phyloP scores from a whole-genome alignment of 2,888 invertebrate species.

The Scaptomyza polygonia region DNA sequence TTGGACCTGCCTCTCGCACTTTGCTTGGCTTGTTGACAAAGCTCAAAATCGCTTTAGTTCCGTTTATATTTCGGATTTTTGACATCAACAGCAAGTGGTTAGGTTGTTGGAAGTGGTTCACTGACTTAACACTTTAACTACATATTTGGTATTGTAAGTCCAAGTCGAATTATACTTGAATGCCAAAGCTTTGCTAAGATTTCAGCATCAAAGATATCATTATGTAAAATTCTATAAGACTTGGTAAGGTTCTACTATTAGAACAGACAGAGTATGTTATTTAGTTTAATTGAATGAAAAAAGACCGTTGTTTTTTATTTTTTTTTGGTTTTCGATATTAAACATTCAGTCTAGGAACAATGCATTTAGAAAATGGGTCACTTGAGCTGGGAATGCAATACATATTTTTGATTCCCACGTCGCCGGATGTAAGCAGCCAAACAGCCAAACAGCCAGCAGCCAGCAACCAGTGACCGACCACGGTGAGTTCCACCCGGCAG shows the following conservation, averaged over 20 bases:
- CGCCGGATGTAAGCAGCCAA: neutral
- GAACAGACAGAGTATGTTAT: neutral
- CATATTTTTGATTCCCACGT: conserved; percentile 42
- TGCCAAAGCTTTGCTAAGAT: neutral
- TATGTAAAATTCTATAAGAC: neutral
- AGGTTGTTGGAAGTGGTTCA: conserved; percentile 19
- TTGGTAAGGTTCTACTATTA: neutral
- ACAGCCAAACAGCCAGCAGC: neutral
- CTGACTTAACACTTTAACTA: conserved; percentile 20
- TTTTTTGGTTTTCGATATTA: neutral
- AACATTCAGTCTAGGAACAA: conserved; percentile 8
- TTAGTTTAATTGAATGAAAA: neutral
- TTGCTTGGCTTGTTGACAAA: conserved; percentile 45
- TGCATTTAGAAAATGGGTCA: conserved; percentile 43
- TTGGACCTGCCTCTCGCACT: neutral
- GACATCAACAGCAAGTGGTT: conserved; percentile 1
- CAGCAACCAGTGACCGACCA: conserved; percentile 7
- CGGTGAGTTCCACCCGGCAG: conserved; percentile 5
- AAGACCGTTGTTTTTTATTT: no score
- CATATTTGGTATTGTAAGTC: neutral
- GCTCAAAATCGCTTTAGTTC: conserved; percentile 54
- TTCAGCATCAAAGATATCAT: neutral
- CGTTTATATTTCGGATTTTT: conserved; percentile 58
- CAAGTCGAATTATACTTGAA: no score
- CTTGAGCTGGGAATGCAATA: conserved; percentile 25